phyloP scores from a whole-genome alignment of 2,113 vertebrate genomes.

The Mesoclemmys tuberculata region DNA sequence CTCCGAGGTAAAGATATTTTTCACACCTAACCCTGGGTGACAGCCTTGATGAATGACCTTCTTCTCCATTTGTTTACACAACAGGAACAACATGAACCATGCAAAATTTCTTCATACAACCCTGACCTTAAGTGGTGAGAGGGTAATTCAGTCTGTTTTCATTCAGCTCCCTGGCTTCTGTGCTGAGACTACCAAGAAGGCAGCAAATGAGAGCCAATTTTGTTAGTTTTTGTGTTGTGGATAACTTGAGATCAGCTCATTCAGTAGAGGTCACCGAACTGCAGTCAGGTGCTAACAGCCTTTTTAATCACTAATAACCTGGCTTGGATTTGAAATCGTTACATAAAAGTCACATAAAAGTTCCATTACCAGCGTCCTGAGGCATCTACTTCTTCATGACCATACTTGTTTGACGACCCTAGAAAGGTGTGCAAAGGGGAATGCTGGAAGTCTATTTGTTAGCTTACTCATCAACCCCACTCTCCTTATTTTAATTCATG shows the following conservation, averaged over 20 bases:
- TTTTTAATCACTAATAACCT: not conserved
- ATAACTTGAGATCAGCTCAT: not conserved
- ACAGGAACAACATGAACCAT: not conserved
- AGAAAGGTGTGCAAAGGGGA: not conserved
- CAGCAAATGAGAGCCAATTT: not conserved
- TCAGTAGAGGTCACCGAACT: not conserved
- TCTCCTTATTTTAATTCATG: not conserved
- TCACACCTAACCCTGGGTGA: not conserved
- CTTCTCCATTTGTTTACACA: not conserved
- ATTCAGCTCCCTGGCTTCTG: not conserved
- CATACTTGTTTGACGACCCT: not conserved
- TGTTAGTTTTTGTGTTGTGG: not conserved
- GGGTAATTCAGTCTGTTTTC: not conserved
- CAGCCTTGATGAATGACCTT: not conserved
- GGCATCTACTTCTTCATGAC: not conserved
- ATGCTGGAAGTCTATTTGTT: not conserved
- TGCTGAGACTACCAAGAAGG: not conserved
- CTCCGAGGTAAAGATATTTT: not conserved
- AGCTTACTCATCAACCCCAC: not conserved
- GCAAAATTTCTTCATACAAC: not conserved
- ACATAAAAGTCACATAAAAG: fast-evolving
- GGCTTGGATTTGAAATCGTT: not conserved
- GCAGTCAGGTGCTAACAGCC: not conserved
- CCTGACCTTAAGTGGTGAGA: fast-evolving
- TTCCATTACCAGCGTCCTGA: not conserved